Conservation (phyloP, 1,140 invertebrate genomes). For the Saccostrea cuccullata region DNA sequence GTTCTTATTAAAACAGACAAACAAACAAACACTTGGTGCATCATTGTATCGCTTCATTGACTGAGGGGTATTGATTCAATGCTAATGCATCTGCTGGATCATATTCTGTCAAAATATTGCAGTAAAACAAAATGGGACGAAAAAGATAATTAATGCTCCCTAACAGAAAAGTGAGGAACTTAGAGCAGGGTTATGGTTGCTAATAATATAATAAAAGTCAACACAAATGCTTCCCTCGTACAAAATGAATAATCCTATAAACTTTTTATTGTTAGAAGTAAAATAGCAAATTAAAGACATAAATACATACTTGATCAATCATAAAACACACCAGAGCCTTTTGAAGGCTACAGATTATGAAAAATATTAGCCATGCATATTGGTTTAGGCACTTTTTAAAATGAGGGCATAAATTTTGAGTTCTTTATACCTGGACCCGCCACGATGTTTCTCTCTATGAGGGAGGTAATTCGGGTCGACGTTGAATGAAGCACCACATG, state of each 20-base stretch:
- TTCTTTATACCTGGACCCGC: background rate
- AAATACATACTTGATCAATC: constrained; percentile 19
- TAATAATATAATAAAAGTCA: constrained; percentile 37
- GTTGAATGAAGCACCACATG: constrained; percentile 15
- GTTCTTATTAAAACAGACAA: background rate
- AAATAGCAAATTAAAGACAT: background rate
- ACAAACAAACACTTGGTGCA: background rate
- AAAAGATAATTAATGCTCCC: constrained; percentile 27
- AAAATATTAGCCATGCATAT: background rate
- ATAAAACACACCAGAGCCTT: background rate
- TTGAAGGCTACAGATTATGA: constrained; percentile 2
- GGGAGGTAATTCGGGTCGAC: constrained; percentile 14
- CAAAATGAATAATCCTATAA: constrained; percentile 36
- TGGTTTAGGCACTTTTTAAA: background rate
- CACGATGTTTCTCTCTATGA: background rate
- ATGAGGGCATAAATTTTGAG: background rate
- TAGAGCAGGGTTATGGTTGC: constrained; percentile 18
- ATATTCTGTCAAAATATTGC: constrained; percentile 36
- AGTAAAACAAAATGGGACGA: constrained; percentile 16
- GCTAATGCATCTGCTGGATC: background rate
- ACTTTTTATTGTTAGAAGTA: constrained; percentile 31
- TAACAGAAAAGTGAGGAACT: constrained; percentile 29
- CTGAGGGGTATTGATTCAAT: background rate
- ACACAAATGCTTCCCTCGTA: background rate
- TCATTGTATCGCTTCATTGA: constrained; percentile 1